Evolutionary conservation across 2,888 invertebrate species (phyloP).

Genomic region (Oasisia sp.): DNA sequence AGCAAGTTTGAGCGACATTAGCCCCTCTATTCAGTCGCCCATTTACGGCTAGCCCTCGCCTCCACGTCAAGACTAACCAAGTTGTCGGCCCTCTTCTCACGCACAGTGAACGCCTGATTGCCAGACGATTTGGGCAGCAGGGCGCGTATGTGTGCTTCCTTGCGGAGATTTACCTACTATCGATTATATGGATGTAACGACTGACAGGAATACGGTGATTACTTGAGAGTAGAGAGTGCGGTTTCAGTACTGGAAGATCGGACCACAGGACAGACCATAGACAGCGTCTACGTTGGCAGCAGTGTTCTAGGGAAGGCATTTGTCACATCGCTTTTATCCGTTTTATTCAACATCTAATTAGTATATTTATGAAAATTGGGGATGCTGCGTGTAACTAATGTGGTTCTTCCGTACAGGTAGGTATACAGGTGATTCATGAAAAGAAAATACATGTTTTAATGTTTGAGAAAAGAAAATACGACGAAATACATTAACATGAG

Average conservation of each 20-base stretch:
- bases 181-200: background rate
- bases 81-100: background rate
- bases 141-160: background rate
- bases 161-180: background rate
- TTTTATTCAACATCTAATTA: too few species aligned
- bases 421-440: too few species aligned
- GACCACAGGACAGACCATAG: background rate
- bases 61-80: background rate
- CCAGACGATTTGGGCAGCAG: background rate
- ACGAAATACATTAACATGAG: too few species aligned
- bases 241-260: background rate
- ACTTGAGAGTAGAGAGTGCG: background rate
- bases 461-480: too few species aligned
- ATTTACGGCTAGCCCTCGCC: background rate
- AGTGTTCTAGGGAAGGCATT: background rate
- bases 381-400: too few species aligned
- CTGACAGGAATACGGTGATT: background rate
- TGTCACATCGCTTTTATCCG: too few species aligned
- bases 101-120: background rate
- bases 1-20: background rate
- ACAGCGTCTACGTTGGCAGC: background rate
- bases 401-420: too few species aligned
- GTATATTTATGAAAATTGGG: too few species aligned
- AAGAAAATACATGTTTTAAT: too few species aligned
- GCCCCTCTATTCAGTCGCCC: background rate